Evolutionary conservation across 2,113 vertebrate genomes (phyloP).

Genomic region (Bos taurus): DNA sequence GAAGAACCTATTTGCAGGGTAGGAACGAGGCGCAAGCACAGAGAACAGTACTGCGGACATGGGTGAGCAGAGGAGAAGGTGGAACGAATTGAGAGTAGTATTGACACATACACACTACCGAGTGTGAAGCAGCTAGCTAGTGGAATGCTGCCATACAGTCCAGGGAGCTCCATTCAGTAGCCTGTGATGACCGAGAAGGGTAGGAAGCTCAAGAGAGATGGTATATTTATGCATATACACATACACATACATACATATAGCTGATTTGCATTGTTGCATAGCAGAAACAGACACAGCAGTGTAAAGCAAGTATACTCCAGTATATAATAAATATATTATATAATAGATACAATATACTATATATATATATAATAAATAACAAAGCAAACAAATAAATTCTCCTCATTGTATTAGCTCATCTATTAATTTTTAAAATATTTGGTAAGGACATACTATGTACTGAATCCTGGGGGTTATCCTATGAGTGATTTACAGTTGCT

Average conservation of each 20-base stretch:
- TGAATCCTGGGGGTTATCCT: background rate
- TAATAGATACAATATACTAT: background rate
- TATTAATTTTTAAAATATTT: background rate
- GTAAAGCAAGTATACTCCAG: background rate
- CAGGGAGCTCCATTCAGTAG: background rate
- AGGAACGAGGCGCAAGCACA: background rate
- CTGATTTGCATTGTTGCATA: background rate
- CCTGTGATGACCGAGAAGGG: background rate
- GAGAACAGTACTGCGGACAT: background rate
- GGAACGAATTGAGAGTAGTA: rapidly evolving
- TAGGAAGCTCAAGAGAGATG: background rate
- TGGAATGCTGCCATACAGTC: background rate
- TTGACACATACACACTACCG: background rate
- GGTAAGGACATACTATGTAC: background rate
- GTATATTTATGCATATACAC: background rate
- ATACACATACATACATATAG: background rate
- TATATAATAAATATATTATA: background rate
- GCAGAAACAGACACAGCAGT: background rate
- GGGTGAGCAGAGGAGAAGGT: background rate
- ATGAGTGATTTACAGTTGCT: background rate
- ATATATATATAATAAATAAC: background rate
- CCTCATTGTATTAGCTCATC: background rate
- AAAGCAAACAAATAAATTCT: background rate
- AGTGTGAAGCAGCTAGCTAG: background rate
- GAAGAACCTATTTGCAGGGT: background rate